Base-by-base conservation (phyloP, 2,113 vertebrate genomes). In the Stegastes partitus region DNA sequence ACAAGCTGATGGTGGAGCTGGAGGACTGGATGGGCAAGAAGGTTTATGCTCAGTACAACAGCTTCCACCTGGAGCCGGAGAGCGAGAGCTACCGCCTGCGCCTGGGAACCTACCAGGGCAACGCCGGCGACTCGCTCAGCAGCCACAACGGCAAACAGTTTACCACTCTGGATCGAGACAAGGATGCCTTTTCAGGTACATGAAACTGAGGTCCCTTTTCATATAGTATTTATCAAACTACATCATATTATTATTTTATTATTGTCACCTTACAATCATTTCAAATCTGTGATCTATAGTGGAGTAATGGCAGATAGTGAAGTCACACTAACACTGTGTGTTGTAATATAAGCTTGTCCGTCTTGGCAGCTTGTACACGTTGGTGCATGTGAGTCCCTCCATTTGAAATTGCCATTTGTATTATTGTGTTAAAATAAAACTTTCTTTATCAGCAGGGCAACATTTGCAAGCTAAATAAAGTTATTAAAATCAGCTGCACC, bases 21-120 rank as follows among this genome's bases (percentile, higher is more conserved):
- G 96, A 99, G 93, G 98, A 99, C 94, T 99, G 98, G 98, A 97
- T 96, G 94, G 96, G 95, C 71, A 99, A 99, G 90, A 99, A 98
- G 89, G 97, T 99, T 11, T 99, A 99, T 0, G 98, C 98, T 2
- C 97, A 99, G 90, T 99, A 99, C 68, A 97, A 95, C 90, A 99
- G 97, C 87, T 99, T 99, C 90, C 96, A 96, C 39, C 93, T 99
- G 83, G 98, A 99, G 90, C 95, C 97, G 0, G 97, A 99, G 89
- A 97, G 93, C 0, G 97, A 99, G 68, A 96, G 94, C 72, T 99
- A 96, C 76, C 94, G 97, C 1, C 91, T 99, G 58, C 95, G 97
- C 10, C 86, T 99, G 79, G 98, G 98, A 15, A 96, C 94, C 0
- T 99, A 99, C 89, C 96, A 97, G 82, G 98, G 98, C 62, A 99